Conservation (phyloP, 1,140 invertebrate genomes). For the Trachelipus rathkii region DNA sequence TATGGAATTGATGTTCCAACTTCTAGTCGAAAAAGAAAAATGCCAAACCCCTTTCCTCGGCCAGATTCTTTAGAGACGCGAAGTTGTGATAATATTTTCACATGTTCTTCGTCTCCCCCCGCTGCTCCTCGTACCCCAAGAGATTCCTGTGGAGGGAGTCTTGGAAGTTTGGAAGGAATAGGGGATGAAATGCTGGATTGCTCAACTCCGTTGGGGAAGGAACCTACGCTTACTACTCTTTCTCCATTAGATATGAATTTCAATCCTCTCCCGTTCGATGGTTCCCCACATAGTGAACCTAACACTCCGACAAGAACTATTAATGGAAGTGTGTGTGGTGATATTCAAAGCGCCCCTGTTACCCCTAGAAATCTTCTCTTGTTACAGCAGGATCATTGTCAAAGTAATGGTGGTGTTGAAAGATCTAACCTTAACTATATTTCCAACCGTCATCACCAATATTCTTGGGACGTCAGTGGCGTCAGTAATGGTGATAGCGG, state of each 20-base stretch:
- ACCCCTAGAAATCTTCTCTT: not conserved
- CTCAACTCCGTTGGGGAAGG: not conserved
- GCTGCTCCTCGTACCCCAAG: conserved; percentile 13
- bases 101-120: conserved; percentile 17
- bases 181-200: not conserved
- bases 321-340: not conserved
- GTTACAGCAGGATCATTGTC: not conserved
- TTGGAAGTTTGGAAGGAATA: conserved; percentile 22
- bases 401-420: conserved; percentile 7
- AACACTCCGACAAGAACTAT: not conserved
- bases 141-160: conserved; percentile 18
- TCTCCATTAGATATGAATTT: not conserved
- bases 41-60: not conserved
- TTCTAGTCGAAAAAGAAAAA: not conserved
- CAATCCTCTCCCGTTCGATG: not conserved
- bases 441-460: not conserved
- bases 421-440: not conserved
- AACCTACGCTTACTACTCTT: not conserved
- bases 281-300: not conserved
- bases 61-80: conserved; percentile 28
- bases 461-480: conserved; percentile 25
- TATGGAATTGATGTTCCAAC: conserved; percentile 39
- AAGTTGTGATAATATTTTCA: conserved; percentile 26
- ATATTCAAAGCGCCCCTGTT: not conserved
- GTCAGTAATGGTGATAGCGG: conserved; percentile 18